Base-by-base conservation (phyloP, 2,888 invertebrate species). In the Punctoribates punctum region DNA sequence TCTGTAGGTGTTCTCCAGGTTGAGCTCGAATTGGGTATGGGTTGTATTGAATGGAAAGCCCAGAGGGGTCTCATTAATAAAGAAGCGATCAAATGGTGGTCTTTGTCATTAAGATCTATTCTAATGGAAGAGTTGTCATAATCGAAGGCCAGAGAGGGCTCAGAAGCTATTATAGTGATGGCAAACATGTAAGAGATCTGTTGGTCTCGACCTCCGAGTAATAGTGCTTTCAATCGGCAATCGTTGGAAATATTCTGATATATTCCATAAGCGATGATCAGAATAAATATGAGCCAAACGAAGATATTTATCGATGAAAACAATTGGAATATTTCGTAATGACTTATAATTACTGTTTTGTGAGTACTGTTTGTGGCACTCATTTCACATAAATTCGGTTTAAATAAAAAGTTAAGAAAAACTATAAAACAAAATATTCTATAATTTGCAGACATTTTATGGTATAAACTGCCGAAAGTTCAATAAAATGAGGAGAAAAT, bases 1-100 rank as follows among this genome's bases (percentile, higher is more conserved):
- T 54, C 54, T 54, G 8, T 54, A 2, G n/a, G n/a, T 54, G 54
- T 54, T 54, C n/a, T 23, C 23, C 60, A 20, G 15, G 11, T 27
- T 8, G 15, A n/a, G 1, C 8, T 2, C 25, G 25, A 60, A 13
- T 60, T 27, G 25, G 23, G 60, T 60, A 27, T 23, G 1, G 60
- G 23, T 60, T 60, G 60, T 60, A 25, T 60, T 15, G 60, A 23
- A 60, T 60, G 27, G 27, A 25, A 60, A 60, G 60, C 27, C 60
- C 25, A 60, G 20, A 60, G 23, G 11, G 60, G 60, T 60, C 27
- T 60, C 60, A 60, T 60, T 27, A 60, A 5, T 8, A 60, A 20
- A 4, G 60, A 60, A 27, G 15, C 60, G 27, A 60, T 60, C 13
- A 60, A 60, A 4, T 27, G 11, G 27, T 60, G 6, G 6, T 27